These are phyloP conservation scores for Athrips mouffetella DNA, from an alignment of 2,888 invertebrate genomes.

Conservation along the genomic window DNA sequence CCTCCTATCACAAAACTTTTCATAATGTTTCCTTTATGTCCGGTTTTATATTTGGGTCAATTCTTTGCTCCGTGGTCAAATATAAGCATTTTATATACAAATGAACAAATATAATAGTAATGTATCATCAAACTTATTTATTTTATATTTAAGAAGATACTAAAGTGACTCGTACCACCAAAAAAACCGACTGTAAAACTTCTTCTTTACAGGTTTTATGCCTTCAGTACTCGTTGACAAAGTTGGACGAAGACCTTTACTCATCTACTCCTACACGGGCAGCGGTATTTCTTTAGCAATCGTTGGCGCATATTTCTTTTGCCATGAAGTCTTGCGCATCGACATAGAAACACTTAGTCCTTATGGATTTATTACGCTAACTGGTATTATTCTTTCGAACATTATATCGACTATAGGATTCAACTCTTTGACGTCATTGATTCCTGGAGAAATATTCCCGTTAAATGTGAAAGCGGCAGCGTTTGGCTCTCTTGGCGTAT, in stretches of 20 bases:
- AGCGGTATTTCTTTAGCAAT: conserved; percentile 36
- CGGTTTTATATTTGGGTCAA: too few species aligned
- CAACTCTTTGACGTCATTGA: conserved; percentile 64
- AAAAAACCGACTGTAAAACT: neutral
- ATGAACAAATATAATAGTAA: too few species aligned
- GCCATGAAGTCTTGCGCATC: conserved; percentile 43
- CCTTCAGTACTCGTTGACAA: conserved; percentile 52
- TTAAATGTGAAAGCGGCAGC: conserved; percentile 76
- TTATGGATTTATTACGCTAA: conserved; percentile 53
- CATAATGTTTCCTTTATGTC: too few species aligned
- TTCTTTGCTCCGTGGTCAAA: too few species aligned
- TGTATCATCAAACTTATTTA: too few species aligned
- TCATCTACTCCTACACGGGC: conserved; percentile 58
- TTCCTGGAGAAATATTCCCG: conserved; percentile 77
- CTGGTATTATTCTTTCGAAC: conserved; percentile 53
- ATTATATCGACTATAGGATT: conserved; percentile 58
- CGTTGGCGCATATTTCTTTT: conserved; percentile 56
- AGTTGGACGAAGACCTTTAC: conserved; percentile 65
- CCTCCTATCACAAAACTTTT: too few species aligned
- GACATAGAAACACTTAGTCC: conserved; percentile 34
- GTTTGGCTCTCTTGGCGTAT: conserved; percentile 63
- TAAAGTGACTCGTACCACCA: too few species aligned
- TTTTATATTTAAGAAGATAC: too few species aligned
- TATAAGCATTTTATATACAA: too few species aligned
- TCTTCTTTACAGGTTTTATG: conserved; percentile 47